Base-by-base conservation (phyloP, 2,797 vertebrate species). In the Chelmon rostratus region DNA sequence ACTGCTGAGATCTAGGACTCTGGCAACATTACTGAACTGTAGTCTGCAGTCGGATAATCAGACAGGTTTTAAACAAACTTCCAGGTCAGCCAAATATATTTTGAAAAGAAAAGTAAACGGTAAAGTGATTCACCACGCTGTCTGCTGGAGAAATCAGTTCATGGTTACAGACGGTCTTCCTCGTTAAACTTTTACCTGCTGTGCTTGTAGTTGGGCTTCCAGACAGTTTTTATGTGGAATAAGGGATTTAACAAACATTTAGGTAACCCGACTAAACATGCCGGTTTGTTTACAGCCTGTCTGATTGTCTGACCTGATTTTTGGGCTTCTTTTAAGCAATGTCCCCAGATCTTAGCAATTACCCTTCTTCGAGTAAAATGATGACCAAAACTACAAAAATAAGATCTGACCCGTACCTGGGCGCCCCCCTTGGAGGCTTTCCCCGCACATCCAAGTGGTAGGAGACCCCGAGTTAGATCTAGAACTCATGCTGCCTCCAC, bases 241-340 rank as follows among this genome's bases (percentile, higher is more conserved):
- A 25, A 18, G 18, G 35, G 21, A 40, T 68, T 19, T 40, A 56
- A 65, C 15, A 33, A 78, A 78, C 68, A 78, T 71, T 65, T 70
- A 65, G 52, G 57, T 71, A 65, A 71, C 23, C 25, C 28, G 38
- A n/a, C 37, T 67, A 59, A 75, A 67, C 44, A 50, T 23, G 18
- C 44, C 44, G 57, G 37, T 69, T 76, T 69, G 57, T 69, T 69
- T 69, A 50, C 38, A 53, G 31, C 74, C 65, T 59, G 50, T 69
- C 57, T 69, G 64, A 68, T 44, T 68, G 54, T 7, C 63, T 61
- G 68, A 61, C 68, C 44, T 5, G 37, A 42, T n/a, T 5, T 50
- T 9, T 49, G 6, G 35, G 68, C 65, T 38, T 53, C 5, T 25
- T 40, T 53, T 40, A 19, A 52, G 10, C 4, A 13, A 6, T 47